Conservation (phyloP, 2,888 invertebrate genomes). For the Hetaerina titia region DNA sequence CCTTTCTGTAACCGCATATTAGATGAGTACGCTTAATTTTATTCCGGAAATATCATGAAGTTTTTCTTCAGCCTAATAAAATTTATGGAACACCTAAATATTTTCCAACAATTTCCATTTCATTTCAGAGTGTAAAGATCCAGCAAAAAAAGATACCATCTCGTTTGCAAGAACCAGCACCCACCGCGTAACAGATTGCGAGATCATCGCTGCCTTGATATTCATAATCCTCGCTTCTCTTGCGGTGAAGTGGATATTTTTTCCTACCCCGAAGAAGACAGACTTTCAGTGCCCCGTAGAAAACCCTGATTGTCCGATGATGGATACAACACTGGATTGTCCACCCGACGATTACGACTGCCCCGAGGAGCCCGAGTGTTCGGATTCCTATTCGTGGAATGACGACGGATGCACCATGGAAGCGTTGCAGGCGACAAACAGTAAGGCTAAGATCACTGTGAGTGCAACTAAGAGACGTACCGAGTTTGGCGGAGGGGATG, state of each 20-base stretch:
- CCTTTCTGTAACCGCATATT: no score
- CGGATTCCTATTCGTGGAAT: slow-evolving; percentile 25
- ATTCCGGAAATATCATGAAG: no score
- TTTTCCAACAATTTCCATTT: not conserved
- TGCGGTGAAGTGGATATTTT: not conserved
- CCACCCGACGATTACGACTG: not conserved
- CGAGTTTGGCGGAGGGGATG: not conserved
- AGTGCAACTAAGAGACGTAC: slow-evolving; percentile 39
- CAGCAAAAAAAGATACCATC: not conserved
- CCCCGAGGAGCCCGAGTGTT: not conserved
- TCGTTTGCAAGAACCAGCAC: slow-evolving; percentile 3
- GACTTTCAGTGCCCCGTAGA: slow-evolving; percentile 15
- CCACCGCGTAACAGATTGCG: slow-evolving; percentile 19
- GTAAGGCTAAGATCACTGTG: slow-evolving; percentile 45
- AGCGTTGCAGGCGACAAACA: slow-evolving; percentile 44
- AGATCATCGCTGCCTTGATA: slow-evolving; percentile 21
- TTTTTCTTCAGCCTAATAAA: no score
- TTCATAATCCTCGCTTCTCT: not conserved
- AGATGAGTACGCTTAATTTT: no score
- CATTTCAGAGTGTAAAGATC: slow-evolving; percentile 29
- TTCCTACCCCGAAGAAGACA: not conserved
- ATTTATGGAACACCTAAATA: not conserved
- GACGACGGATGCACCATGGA: not conserved
- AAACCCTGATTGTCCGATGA: slow-evolving; percentile 20
- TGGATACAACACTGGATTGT: not conserved